Evolutionary conservation across 2,888 invertebrate genomes (phyloP).

Genomic region (Bombylius major): DNA sequence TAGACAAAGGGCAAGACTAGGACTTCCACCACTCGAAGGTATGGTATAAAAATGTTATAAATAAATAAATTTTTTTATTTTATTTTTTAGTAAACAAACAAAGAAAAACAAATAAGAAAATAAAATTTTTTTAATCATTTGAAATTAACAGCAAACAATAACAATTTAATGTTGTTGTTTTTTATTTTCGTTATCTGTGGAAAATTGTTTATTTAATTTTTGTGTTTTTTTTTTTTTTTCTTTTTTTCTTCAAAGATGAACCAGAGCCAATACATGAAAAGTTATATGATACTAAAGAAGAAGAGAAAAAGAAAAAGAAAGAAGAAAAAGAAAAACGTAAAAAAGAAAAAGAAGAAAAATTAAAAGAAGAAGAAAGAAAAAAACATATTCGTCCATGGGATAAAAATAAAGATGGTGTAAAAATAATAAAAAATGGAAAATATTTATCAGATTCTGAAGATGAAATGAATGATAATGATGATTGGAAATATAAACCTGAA

Average conservation of each 20-base stretch:
- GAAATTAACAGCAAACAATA: no score
- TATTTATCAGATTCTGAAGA: conserved; percentile 9
- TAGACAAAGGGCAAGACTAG: conserved; percentile 57
- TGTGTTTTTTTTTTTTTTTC: no score
- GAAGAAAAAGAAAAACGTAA: conserved; percentile 22
- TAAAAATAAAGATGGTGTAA: conserved; percentile 43
- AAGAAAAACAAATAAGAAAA: not conserved
- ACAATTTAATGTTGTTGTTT: no score
- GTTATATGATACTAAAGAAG: conserved; percentile 17
- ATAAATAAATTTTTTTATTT: not conserved
- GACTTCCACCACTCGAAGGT: conserved; percentile 53
- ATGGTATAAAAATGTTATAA: conserved; percentile 19
- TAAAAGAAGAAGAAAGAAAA: conserved; percentile 34
- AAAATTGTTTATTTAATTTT: no score
- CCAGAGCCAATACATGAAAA: conserved; percentile 8
- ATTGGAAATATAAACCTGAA: conserved; percentile 32
- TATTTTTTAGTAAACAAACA: not conserved
- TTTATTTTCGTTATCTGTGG: no score
- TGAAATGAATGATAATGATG: conserved; percentile 6
- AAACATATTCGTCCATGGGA: conserved; percentile 53
- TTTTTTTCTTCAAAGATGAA: conserved; percentile 5
- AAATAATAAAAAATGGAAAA: not conserved
- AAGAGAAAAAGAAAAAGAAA: conserved; percentile 27
- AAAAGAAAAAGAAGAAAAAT: conserved; percentile 26
- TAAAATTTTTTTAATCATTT: not conserved